Evolutionary conservation across 92 coral and sea anemone species (phyloP).

Genomic region (Virgularia gustaviana): DNA sequence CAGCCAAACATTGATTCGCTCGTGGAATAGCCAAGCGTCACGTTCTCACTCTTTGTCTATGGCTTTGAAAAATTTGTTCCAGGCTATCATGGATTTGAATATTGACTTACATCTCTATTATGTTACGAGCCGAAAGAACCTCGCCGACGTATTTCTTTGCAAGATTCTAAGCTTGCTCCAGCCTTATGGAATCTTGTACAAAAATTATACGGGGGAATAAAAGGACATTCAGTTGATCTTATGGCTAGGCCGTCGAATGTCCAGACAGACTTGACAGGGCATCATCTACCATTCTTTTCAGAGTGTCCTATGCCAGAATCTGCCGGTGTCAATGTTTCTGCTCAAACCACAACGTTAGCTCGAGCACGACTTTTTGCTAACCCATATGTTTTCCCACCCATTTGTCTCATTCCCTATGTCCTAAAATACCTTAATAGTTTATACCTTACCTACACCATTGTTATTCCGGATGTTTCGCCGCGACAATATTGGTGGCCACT

Average conservation of each 20-base stretch:
- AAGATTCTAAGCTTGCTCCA: conserved; percentile 42
- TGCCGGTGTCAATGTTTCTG: background rate
- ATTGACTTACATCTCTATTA: conserved; percentile 21
- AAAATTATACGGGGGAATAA: conserved; percentile 37
- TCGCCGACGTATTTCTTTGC: conserved; percentile 40
- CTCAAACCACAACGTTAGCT: conserved; percentile 5
- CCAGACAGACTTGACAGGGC: background rate
- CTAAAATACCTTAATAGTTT: background rate
- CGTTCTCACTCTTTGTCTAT: too few relatives aligned
- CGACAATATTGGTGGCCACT: conserved; percentile 35
- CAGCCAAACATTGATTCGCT: too few relatives aligned
- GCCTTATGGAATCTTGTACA: conserved; percentile 37
- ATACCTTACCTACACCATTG: conserved; percentile 14
- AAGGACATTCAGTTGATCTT: conserved; percentile 12
- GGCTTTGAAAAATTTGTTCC: conserved; percentile 42
- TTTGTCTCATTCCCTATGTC: conserved; percentile 1
- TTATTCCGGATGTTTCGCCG: conserved; percentile 30
- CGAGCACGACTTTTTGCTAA: conserved; percentile 15
- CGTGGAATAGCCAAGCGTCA: too few relatives aligned
- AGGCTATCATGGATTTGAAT: background rate
- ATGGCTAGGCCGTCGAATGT: conserved; percentile 8
- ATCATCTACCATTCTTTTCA: background rate
- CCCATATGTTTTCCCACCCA: conserved; percentile 26
- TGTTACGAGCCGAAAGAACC: conserved; percentile 38
- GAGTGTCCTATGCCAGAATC: background rate